These are phyloP conservation scores for Pongo abelii DNA, from an alignment of 2,113 vertebrate genomes.

Conservation along the genomic window DNA sequence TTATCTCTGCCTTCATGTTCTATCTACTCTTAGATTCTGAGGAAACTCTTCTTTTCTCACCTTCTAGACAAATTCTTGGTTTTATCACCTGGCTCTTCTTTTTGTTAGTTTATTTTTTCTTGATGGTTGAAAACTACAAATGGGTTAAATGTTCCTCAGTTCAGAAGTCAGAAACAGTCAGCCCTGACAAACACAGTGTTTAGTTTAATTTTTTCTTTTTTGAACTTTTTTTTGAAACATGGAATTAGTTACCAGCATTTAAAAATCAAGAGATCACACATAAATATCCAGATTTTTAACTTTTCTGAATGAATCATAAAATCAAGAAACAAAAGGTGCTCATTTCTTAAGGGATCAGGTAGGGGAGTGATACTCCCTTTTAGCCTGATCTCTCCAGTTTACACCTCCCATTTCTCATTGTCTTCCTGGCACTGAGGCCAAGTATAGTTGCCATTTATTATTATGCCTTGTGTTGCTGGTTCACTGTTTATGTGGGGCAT, in stretches of 20 bases:
- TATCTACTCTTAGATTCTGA: not conserved
- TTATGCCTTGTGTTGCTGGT: not conserved
- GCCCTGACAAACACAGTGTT: not conserved
- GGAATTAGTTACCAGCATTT: not conserved
- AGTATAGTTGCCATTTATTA: not conserved
- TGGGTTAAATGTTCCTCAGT: not conserved
- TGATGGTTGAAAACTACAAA: not conserved
- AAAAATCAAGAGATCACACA: not conserved
- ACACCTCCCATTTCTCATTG: not conserved
- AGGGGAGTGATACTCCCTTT: not conserved
- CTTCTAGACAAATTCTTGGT: not conserved
- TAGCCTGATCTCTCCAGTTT: not conserved
- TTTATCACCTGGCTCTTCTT: not conserved
- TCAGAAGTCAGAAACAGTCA: not conserved
- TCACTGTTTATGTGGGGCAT: not conserved
- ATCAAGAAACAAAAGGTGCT: not conserved
- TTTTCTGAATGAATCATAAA: not conserved
- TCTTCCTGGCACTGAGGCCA: not conserved
- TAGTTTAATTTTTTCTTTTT: not conserved
- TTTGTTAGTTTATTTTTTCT: not conserved
- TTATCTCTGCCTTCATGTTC: not conserved
- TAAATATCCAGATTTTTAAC: not conserved
- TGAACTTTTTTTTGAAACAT: not conserved
- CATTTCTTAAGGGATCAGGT: not conserved
- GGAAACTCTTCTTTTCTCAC: not conserved